A percentile compares a stretch with the other conserved stretches of the same genome.
Evolutionary conservation across 2,888 invertebrate species (phyloP).

Genomic region (Trichopoda pennipes): DNA sequence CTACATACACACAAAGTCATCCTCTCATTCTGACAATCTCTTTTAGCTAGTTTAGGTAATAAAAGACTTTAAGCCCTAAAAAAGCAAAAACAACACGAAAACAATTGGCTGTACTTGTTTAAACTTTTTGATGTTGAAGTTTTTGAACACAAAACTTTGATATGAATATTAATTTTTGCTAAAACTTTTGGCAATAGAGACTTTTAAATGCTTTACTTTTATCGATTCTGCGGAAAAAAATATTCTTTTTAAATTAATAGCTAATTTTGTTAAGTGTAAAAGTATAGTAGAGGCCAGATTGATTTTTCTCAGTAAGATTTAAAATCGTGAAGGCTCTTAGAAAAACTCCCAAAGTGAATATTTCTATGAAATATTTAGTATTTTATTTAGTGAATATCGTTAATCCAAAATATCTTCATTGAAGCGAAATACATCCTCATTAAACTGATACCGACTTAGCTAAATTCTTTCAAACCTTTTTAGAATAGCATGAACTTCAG

Average conservation of each 20-base stretch:
- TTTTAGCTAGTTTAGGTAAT: slow-evolving; percentile 25
- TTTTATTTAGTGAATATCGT: no score
- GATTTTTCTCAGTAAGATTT: neutral
- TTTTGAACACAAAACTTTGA: slow-evolving; percentile 14
- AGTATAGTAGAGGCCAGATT: neutral
- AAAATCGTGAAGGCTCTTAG: neutral
- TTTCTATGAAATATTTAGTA: no score
- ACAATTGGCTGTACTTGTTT: slow-evolving; percentile 41
- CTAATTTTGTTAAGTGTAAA: neutral
- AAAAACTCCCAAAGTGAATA: neutral
- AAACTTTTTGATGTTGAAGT: slow-evolving; percentile 2
- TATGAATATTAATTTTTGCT: slow-evolving; percentile 23
- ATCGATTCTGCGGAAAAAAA: neutral
- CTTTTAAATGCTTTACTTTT: neutral
- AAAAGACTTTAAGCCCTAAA: slow-evolving; percentile 50
- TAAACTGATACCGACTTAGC: no score
- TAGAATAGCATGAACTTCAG: no score
- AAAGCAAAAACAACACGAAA: slow-evolving; percentile 34
- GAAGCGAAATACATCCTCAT: no score
- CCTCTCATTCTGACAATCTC: neutral
- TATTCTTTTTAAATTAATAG: no score
- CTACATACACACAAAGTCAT: neutral
- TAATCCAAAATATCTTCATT: no score
- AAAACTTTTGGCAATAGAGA: neutral
- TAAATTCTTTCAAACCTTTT: no score